Evolutionary conservation across 2,113 vertebrate genomes (phyloP).

Genomic region (Falcunculus frontatus): DNA sequence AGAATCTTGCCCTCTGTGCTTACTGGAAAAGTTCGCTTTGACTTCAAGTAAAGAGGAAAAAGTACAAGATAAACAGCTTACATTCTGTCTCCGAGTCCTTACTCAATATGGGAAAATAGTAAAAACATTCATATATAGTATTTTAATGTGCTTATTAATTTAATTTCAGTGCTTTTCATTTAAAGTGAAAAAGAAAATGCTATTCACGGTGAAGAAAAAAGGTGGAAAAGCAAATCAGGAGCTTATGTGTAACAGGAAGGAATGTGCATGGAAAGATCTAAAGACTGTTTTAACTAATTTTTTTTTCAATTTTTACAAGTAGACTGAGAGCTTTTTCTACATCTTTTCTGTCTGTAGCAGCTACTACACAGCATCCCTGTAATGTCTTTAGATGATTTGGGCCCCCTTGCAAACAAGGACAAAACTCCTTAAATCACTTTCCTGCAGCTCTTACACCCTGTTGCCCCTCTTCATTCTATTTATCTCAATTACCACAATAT

Average conservation of each 20-base stretch:
- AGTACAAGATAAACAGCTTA: not conserved
- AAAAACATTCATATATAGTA: not conserved
- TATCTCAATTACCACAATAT: not conserved
- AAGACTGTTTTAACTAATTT: conserved; percentile 27
- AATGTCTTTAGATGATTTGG: conserved; percentile 51
- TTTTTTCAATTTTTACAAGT: conserved; percentile 59
- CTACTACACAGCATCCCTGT: conserved; percentile 54
- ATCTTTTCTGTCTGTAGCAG: conserved; percentile 46
- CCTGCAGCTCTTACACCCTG: conserved; percentile 50
- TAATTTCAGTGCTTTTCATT: not conserved
- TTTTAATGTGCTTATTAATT: not conserved
- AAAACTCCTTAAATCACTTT: conserved; percentile 67
- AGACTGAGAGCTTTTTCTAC: conserved; percentile 47
- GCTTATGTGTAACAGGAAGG: not conserved
- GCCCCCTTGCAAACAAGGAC: not conserved
- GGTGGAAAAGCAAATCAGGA: not conserved
- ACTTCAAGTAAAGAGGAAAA: not conserved
- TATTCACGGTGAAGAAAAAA: not conserved
- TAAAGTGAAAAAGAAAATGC: not conserved
- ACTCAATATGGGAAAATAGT: not conserved
- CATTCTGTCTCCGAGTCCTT: not conserved
- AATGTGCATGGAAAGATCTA: not conserved
- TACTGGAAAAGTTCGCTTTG: not conserved
- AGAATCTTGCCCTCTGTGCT: not conserved
- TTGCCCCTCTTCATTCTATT: conserved; percentile 38